Evolutionary conservation across 1,140 invertebrate genomes (phyloP), one percentile per base, ranked within the genome.

Genomic region (Euura saliciscinereae): DNA sequence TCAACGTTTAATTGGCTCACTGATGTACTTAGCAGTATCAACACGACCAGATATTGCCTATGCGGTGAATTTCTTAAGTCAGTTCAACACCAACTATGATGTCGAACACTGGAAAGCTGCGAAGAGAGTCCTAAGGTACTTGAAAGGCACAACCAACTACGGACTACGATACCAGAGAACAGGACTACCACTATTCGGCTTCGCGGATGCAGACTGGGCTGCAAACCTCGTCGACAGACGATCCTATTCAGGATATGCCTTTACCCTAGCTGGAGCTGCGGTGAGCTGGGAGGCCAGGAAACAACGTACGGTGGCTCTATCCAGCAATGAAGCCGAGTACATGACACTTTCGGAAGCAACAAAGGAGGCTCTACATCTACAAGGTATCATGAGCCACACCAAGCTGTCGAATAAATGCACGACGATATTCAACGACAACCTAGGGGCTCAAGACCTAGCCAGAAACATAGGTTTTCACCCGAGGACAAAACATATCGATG

Each of bases 1-100:
- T 75, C 80, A 81, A 77, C 68, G 86, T 43, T 66, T 84, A 13
- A 82, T 28, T 28, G 28, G 28, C 28, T 28, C 28, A 28, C 28
- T 28, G 1, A 28, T 28, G 28, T 28, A 28, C 28, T 28, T 28
- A 28, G 28, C 28, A 28, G 28, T 28, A 28, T 28, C 28, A 28
- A 28, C 28, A 28, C 28, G 28, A 28, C 28, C 28, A 28, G 28
- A 28, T 28, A 28, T 28, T 28, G 28, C 28, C 28, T 28, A 28
- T 28, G 28, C 28, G 1, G 28, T 28, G 28, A 28, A 28, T 28
- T 28, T 28, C 28, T 28, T 28, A 10, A 78, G 77, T 51, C 75
- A 78, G 65, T 78, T 78, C 72, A 78, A 78, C 46, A 69, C 73
- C 44, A 76, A 76, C 72, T 74, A 72, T 44, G 66, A 45, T n/a